These are phyloP conservation scores for Clepsis dumicolana DNA, from an alignment of 2,888 invertebrate genomes.

Conservation along the genomic window DNA sequence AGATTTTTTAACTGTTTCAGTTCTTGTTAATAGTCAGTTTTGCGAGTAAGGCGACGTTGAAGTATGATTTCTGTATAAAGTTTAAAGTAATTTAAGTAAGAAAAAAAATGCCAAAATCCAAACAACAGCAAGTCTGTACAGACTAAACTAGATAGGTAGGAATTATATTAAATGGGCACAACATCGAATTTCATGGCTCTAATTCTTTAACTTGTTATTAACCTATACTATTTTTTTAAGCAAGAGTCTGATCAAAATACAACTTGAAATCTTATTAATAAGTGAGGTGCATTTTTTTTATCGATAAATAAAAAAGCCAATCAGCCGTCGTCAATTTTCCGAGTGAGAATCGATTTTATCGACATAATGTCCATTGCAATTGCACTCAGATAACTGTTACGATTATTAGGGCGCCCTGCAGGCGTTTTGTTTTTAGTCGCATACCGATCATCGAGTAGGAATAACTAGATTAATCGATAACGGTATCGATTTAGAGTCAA, in stretches of 20 bases:
- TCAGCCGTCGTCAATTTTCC: slow-evolving; percentile 24
- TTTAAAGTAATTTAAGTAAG: too few relatives aligned
- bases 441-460: slow-evolving; percentile 39
- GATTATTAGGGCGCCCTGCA: slow-evolving; percentile 40
- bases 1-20: neutral
- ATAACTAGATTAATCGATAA: slow-evolving; percentile 43
- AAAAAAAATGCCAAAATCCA: too few relatives aligned
- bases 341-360: slow-evolving; percentile 37
- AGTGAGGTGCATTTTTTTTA: slow-evolving; percentile 10
- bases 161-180: too few relatives aligned
- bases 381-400: slow-evolving; percentile 37
- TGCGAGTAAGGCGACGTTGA: neutral
- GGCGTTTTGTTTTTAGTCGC: slow-evolving; percentile 43
- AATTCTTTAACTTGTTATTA: too few relatives aligned
- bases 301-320: slow-evolving; percentile 29
- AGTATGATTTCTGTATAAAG: too few relatives aligned
- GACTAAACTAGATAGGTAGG: too few relatives aligned
- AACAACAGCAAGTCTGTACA: too few relatives aligned
- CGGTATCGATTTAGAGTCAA: slow-evolving; percentile 24
- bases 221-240: neutral
- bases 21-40: neutral
- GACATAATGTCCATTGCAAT: slow-evolving; percentile 35
- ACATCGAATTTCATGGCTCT: too few relatives aligned
- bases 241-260: neutral
- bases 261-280: neutral